These are phyloP conservation scores for Tolypeutes matacus DNA, from an alignment of 2,797 vertebrate genomes.

Conservation along the genomic window DNA sequence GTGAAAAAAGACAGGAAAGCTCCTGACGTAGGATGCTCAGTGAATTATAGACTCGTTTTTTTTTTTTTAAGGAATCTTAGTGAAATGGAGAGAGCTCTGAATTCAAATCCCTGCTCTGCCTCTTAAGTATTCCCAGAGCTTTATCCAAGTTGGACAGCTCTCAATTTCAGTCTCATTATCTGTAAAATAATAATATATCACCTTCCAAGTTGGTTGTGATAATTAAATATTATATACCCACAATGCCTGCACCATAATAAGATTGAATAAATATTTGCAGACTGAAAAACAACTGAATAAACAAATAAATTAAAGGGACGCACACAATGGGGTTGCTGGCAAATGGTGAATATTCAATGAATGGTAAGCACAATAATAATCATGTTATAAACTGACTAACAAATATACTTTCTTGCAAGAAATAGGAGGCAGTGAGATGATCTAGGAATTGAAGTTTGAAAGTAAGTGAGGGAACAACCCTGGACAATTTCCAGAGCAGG, in stretches of 20 bases:
- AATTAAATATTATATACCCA: not conserved
- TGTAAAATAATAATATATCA: not conserved
- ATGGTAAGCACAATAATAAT: not conserved
- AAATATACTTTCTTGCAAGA: not conserved
- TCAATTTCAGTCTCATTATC: not conserved
- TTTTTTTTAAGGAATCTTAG: not conserved
- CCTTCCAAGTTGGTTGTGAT: not conserved
- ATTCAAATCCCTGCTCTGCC: not conserved
- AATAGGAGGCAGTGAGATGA: not conserved
- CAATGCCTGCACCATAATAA: not conserved
- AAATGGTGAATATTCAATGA: not conserved
- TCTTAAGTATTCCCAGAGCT: not conserved
- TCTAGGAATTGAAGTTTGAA: not conserved
- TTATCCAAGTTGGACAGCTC: not conserved
- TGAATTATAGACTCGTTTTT: not conserved
- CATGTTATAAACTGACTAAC: not conserved
- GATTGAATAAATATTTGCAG: constrained; percentile 7
- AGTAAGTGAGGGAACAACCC: not conserved
- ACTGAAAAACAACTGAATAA: constrained; percentile 1
- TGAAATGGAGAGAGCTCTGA: not conserved
- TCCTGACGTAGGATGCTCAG: not conserved
- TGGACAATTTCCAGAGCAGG: not conserved
- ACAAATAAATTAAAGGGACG: not conserved
- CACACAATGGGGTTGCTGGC: not conserved
- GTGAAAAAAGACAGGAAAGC: not conserved